Conservation (phyloP, 2,888 invertebrate species). For the Pachycephus smyrnensis region DNA sequence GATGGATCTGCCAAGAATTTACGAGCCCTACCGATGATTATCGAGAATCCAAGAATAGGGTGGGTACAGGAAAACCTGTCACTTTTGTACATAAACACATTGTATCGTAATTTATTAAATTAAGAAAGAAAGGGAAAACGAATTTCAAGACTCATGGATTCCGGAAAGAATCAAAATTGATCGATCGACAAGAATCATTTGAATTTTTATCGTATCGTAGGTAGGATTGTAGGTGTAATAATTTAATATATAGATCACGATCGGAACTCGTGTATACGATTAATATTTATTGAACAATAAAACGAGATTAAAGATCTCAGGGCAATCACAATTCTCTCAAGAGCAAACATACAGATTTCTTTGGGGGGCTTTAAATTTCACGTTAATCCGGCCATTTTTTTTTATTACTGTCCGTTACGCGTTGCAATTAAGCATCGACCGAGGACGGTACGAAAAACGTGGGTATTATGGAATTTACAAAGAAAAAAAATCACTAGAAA, state of each 20-base stretch:
- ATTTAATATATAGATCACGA: background rate
- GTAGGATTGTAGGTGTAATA: background rate
- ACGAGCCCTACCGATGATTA: background rate
- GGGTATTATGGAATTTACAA: background rate
- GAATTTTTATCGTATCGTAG: background rate
- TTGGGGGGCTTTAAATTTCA: background rate
- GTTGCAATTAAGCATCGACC: background rate
- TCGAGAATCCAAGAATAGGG: background rate
- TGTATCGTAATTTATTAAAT: background rate
- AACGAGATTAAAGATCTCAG: background rate
- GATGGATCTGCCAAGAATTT: background rate
- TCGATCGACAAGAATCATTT: background rate
- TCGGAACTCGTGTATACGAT: background rate
- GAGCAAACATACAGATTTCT: background rate
- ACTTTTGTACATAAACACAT: conserved; percentile 42
- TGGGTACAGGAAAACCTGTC: conserved; percentile 32
- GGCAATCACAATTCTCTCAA: background rate
- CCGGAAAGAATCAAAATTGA: background rate
- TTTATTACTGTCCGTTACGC: background rate
- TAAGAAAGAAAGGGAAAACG: conserved; percentile 7
- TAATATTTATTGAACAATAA: conserved; percentile 7
- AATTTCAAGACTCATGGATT: too few species aligned
- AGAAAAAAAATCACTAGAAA: background rate
- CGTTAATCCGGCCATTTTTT: background rate
- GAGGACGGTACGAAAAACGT: background rate